Conservation (phyloP, 2,888 invertebrate species). For the Phengaris arion region DNA sequence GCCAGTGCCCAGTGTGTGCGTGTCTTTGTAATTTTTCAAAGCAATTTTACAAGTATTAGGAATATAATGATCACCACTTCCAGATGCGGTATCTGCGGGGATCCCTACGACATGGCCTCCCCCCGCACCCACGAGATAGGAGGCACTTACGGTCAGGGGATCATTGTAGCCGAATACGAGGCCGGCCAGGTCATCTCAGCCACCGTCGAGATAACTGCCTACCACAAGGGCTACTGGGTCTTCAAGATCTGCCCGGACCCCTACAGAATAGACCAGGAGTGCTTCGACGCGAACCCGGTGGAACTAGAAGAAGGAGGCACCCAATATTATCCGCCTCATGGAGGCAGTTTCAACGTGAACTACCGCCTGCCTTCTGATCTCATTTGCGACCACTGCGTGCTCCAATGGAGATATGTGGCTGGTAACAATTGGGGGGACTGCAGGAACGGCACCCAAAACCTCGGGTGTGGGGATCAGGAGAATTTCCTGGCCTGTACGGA, state of each 20-base stretch:
- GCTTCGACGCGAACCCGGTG: constrained; percentile 84
- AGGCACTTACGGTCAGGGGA: constrained; percentile 87
- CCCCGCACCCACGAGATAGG: constrained; percentile 90
- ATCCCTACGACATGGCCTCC: constrained; percentile 83
- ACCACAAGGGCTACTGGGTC: constrained; percentile 91
- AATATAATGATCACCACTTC: background rate
- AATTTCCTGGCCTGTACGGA: constrained; percentile 91
- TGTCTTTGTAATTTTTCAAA: too few species aligned
- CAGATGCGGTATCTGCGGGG: constrained; percentile 90
- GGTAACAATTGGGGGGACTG: constrained; percentile 91
- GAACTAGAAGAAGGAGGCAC: constrained; percentile 75
- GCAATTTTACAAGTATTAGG: too few species aligned
- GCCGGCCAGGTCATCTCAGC: constrained; percentile 82
- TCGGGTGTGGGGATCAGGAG: constrained; percentile 93
- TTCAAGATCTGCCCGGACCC: constrained; percentile 88
- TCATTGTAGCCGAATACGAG: constrained; percentile 85
- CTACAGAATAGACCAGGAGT: constrained; percentile 83
- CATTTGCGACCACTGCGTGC: constrained; percentile 87
- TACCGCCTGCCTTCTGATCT: constrained; percentile 81
- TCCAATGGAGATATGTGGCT: constrained; percentile 92
- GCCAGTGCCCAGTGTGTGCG: too few species aligned
- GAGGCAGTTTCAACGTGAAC: constrained; percentile 84
- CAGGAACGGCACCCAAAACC: constrained; percentile 82
- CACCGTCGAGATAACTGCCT: constrained; percentile 88
- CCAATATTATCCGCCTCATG: constrained; percentile 84